Conservation (phyloP, 2,797 vertebrate species). For the Hybognathus amarus region DNA sequence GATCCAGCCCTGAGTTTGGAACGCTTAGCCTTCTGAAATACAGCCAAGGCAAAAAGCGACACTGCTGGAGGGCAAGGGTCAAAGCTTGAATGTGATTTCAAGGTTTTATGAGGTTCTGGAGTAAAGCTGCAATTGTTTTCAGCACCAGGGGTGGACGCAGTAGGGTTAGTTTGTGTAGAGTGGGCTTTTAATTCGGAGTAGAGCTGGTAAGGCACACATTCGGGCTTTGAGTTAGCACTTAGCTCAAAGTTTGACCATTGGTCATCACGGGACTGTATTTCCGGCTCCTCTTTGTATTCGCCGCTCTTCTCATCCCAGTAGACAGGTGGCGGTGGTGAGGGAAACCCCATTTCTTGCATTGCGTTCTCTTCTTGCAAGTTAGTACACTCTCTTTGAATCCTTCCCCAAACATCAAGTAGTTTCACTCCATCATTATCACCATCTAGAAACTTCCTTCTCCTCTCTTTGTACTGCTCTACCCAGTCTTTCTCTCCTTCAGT, state of each 20-base stretch:
- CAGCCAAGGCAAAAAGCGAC: conserved; percentile 54
- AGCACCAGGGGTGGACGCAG: background rate
- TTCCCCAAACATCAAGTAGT: conserved; percentile 17
- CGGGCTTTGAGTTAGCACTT: conserved; percentile 3
- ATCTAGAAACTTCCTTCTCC: conserved; percentile 39
- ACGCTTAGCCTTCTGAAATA: conserved; percentile 50
- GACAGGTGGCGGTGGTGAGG: conserved; percentile 69
- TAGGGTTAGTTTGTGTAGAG: background rate
- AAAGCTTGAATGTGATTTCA: background rate
- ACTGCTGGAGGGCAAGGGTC: conserved; percentile 11
- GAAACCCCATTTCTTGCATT: conserved; percentile 60
- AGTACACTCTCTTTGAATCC: background rate
- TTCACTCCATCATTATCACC: background rate
- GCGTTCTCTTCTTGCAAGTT: conserved; percentile 15
- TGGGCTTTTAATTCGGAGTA: background rate
- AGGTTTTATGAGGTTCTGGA: background rate
- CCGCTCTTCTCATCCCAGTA: conserved; percentile 55
- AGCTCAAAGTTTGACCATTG: background rate
- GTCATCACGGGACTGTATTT: background rate
- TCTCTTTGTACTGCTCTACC: conserved; percentile 32
- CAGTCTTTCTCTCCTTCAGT: conserved; percentile 34
- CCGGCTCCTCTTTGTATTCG: background rate
- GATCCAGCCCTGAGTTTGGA: background rate
- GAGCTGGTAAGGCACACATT: background rate
- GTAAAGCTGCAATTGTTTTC: background rate